These are phyloP conservation scores for Ormyrus thymus DNA, from an alignment of 2,888 invertebrate genomes.

Conservation along the genomic window DNA sequence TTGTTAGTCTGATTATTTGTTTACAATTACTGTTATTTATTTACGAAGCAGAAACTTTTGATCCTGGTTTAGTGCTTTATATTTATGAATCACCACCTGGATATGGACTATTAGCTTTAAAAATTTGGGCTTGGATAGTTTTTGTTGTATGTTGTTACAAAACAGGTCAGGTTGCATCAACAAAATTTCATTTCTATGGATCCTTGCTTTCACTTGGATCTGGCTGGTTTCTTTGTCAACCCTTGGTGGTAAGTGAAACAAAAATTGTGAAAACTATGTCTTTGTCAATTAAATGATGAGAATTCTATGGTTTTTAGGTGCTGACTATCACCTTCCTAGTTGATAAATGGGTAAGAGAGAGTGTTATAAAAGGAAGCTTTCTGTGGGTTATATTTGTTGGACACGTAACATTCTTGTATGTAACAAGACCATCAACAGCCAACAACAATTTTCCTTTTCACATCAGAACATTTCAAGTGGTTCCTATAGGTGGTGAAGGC, in stretches of 20 bases:
- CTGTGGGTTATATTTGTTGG: slow-evolving; percentile 68
- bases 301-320: slow-evolving; percentile 77
- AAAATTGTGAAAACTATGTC: neutral
- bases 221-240: slow-evolving; percentile 69
- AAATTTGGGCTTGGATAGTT: slow-evolving; percentile 88
- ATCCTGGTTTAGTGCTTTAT: slow-evolving; percentile 93
- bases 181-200: slow-evolving; percentile 67
- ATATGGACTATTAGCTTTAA: slow-evolving; percentile 85
- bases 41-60: slow-evolving; percentile 90
- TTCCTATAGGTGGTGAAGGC: slow-evolving; percentile 65
- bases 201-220: slow-evolving; percentile 68
- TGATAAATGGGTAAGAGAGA: slow-evolving; percentile 87
- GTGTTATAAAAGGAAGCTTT: slow-evolving; percentile 77
- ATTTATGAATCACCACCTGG: slow-evolving; percentile 94
- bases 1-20: slow-evolving; percentile 85
- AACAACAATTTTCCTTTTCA: slow-evolving; percentile 70
- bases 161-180: slow-evolving; percentile 63
- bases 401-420: slow-evolving; percentile 66
- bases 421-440: slow-evolving; percentile 67
- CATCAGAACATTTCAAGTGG: slow-evolving; percentile 69
- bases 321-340: slow-evolving; percentile 80
- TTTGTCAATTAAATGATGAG: slow-evolving; percentile 3
- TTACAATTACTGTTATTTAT: slow-evolving; percentile 86
- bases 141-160: slow-evolving; percentile 78
- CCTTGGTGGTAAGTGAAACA: slow-evolving; percentile 63